Percentiles rank a stretch among this genome's conserved stretches.
phyloP scores from a whole-genome alignment of 2,797 vertebrate genomes.

The Pipistrellus pygmaeus region DNA sequence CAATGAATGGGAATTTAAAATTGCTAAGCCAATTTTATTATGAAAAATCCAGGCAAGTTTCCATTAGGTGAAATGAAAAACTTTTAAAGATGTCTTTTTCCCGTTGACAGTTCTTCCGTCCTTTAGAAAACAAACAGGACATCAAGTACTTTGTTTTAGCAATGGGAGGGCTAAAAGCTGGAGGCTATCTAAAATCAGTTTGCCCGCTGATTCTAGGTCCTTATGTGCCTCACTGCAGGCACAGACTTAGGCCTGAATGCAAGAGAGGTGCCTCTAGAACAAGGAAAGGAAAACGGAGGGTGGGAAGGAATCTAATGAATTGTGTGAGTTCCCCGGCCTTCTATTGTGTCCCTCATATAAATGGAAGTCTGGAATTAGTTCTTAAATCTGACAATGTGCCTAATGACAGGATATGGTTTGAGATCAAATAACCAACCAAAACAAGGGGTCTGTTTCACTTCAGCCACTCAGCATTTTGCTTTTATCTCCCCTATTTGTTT shows the following conservation, averaged over 20 bases:
- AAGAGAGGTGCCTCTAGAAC: background rate
- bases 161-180: background rate
- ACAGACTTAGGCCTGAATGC: background rate
- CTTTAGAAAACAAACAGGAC: background rate
- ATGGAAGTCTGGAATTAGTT: slow-evolving; percentile 80
- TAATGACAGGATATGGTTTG: slow-evolving; percentile 81
- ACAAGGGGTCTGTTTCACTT: slow-evolving; percentile 81
- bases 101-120: background rate
- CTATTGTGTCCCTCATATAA: slow-evolving; percentile 30
- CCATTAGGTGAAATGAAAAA: background rate
- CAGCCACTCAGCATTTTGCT: slow-evolving; percentile 75
- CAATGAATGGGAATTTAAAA: slow-evolving; percentile 11
- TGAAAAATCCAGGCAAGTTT: slow-evolving; percentile 15
- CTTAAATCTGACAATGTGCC: slow-evolving; percentile 77
- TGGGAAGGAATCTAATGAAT: background rate
- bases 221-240: background rate
- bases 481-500: slow-evolving; percentile 82
- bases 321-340: background rate
- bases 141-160: background rate
- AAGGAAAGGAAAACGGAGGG: slow-evolving; percentile 20
- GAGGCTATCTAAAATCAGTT: background rate
- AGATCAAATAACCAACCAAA: slow-evolving; percentile 82
- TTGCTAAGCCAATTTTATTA: slow-evolving; percentile 19
- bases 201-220: background rate
- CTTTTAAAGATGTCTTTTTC: slow-evolving; percentile 1